Percentiles rank a stretch among this genome's conserved stretches.
These are phyloP conservation scores for Calameuta pallipes DNA, from an alignment of 2,888 invertebrate species.

Conservation along the genomic window DNA sequence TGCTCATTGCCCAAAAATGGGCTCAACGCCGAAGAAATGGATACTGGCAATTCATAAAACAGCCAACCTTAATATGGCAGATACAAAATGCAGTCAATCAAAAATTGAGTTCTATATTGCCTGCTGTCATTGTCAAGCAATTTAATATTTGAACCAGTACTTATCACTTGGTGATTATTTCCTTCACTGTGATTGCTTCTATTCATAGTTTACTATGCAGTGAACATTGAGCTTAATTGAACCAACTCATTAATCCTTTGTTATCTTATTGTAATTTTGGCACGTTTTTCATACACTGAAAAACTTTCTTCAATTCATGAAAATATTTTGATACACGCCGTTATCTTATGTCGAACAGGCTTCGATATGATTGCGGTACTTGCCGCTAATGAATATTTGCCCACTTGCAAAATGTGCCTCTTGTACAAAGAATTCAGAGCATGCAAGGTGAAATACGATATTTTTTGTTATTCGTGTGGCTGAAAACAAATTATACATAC, in stretches of 20 bases:
- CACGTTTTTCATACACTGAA: background rate
- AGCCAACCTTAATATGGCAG: constrained; percentile 60
- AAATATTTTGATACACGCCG: background rate
- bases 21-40: constrained; percentile 68
- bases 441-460: background rate
- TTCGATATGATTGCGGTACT: background rate
- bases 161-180: background rate
- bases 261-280: background rate
- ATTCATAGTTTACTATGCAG: background rate
- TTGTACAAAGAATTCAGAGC: background rate
- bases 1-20: constrained; percentile 65
- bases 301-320: background rate
- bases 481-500: background rate
- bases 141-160: constrained; percentile 33
- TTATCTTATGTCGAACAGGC: background rate
- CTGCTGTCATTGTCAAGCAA: constrained; percentile 30
- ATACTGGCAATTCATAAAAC: constrained; percentile 65
- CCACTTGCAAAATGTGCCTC: background rate
- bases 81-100: constrained; percentile 40
- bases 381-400: background rate
- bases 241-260: background rate
- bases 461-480: background rate
- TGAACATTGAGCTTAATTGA: background rate
- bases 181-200: background rate
- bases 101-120: constrained; percentile 43